Conservation (phyloP, 2,797 vertebrate species). For the Pantherophis alleghaniensis region DNA sequence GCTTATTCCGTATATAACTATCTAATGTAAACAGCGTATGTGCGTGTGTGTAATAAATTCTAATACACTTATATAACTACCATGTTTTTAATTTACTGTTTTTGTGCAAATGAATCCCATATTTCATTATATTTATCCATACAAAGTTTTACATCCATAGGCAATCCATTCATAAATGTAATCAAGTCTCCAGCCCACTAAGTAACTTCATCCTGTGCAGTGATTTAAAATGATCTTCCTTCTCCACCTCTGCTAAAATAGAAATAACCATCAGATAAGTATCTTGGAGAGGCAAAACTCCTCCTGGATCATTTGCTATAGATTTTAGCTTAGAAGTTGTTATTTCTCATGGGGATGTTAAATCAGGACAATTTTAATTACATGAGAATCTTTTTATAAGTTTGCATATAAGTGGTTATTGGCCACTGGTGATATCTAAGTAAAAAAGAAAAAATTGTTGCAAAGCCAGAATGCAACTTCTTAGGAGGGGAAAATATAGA, state of each 20-base stretch:
- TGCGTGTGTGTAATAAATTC: not conserved
- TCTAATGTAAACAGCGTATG: not conserved
- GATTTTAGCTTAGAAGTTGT: constrained; percentile 16
- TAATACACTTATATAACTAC: not conserved
- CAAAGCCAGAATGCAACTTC: not conserved
- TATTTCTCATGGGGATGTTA: not conserved
- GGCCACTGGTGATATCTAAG: not conserved
- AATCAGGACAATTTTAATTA: constrained; percentile 31
- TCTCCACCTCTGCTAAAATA: not conserved
- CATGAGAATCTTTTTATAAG: not conserved
- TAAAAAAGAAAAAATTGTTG: not conserved
- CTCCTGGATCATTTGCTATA: constrained; percentile 25
- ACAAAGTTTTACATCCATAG: not conserved
- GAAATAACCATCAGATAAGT: constrained; percentile 1
- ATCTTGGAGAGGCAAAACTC: constrained; percentile 7
- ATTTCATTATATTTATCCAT: not conserved
- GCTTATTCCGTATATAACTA: not conserved
- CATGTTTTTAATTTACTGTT: not conserved
- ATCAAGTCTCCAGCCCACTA: not conserved
- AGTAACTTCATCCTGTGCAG: not conserved
- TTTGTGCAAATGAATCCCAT: not conserved
- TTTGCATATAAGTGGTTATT: not conserved
- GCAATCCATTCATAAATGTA: not conserved
- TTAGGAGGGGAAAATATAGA: not conserved
- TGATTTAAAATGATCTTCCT: not conserved